Conservation (phyloP, 2,113 vertebrate species). For the Phalacrocorax pelagicus region DNA sequence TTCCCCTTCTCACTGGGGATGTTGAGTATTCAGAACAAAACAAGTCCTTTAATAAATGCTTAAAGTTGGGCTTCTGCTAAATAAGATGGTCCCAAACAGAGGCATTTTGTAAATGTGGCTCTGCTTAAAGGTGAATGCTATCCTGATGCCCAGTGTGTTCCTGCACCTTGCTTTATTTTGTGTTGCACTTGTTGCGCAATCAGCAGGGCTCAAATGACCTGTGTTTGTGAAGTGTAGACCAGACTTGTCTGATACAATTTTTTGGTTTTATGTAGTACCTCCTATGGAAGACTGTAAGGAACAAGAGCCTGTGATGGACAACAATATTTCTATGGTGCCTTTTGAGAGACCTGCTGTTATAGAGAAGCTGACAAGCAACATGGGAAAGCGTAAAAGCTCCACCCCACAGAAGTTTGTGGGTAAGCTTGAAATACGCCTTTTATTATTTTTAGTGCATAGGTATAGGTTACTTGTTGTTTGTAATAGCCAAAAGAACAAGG, state of each 20-base stretch:
- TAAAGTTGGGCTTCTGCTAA: neutral
- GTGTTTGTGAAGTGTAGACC: constrained; percentile 39
- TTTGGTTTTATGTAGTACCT: constrained; percentile 78
- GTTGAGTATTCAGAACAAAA: neutral
- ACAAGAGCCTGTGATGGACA: constrained; percentile 86
- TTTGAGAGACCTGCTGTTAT: constrained; percentile 97
- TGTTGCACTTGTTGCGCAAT: neutral
- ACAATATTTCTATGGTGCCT: constrained; percentile 84
- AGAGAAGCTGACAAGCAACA: constrained; percentile 92
- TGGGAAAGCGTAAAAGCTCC: constrained; percentile 99
- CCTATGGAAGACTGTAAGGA: constrained; percentile 90
- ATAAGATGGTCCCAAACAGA: neutral
- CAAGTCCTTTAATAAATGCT: neutral
- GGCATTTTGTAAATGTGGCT: neutral
- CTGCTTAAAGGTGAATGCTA: neutral
- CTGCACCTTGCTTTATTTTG: neutral
- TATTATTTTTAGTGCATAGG: neutral
- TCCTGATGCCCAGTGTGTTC: neutral
- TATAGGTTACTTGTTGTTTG: neutral
- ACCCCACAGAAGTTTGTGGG: constrained; percentile 99
- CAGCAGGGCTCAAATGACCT: constrained; percentile 12
- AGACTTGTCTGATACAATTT: constrained; percentile 68
- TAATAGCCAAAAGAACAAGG: neutral
- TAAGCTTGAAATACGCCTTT: constrained; percentile 77
- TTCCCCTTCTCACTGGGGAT: neutral